Conservation (phyloP, 2,888 invertebrate species). For the Euplexia lucipara region DNA sequence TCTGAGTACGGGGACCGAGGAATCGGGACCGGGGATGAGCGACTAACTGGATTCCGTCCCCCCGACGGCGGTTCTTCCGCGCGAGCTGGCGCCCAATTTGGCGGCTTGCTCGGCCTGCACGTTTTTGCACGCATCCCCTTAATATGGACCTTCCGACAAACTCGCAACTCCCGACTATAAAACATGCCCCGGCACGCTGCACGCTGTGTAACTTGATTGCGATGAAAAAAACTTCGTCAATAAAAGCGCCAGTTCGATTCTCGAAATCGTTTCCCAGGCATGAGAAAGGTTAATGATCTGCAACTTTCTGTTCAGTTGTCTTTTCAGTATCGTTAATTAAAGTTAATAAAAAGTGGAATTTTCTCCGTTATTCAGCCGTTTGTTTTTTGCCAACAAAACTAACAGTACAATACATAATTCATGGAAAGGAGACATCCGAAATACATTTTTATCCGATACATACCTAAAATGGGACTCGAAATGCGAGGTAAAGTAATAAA, state of each 20-base stretch:
- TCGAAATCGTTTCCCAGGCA: conserved; percentile 52
- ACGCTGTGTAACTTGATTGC: conserved; percentile 64
- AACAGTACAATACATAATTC: conserved; percentile 24
- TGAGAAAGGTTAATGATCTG: conserved; percentile 65
- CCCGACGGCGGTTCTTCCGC: conserved; percentile 73
- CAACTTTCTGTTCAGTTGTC: conserved; percentile 59
- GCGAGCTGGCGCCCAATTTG: conserved; percentile 82
- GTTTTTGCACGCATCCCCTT: conserved; percentile 82
- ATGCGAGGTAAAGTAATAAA: conserved; percentile 47
- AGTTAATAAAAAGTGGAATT: conserved; percentile 34
- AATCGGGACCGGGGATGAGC: conserved; percentile 57
- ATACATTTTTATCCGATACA: conserved; percentile 26
- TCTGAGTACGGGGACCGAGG: conserved; percentile 48
- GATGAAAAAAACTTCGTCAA: conserved; percentile 68
- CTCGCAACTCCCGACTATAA: conserved; percentile 65
- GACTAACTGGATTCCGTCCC: conserved; percentile 75
- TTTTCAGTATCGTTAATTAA: conserved; percentile 61
- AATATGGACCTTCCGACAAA: conserved; percentile 69
- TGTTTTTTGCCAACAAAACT: conserved; percentile 26
- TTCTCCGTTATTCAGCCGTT: conserved; percentile 15
- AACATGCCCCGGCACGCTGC: conserved; percentile 63
- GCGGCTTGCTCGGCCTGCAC: conserved; percentile 74
- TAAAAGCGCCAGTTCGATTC: conserved; percentile 68
- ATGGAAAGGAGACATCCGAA: conserved; percentile 25
- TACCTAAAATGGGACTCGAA: conserved; percentile 24